Evolutionary conservation across 2,113 vertebrate species (phyloP), one percentile per base, ranked within the genome.

Genomic region (Grammomys surdaster): DNA sequence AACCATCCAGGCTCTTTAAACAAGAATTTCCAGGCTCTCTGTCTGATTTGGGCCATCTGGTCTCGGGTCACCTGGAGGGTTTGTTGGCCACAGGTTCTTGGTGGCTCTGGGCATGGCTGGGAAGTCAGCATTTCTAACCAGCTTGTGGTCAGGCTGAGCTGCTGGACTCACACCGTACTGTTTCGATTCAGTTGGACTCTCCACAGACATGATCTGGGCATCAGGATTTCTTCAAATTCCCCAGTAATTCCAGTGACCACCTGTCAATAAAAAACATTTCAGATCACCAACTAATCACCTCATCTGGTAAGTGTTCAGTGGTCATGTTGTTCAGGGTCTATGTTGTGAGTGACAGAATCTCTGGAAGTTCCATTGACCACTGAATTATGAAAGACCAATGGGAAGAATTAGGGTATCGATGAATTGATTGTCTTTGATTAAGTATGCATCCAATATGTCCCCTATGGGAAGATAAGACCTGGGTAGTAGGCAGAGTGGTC

Each of bases 341-440:
- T 19, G 22, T 54, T 72, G 31, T 48, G 40, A 11, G 56, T 43
- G 60, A 63, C 82, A 43, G 90, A 40, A n/a, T 14, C 58, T 54
- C 31, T 26, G 40, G 4, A 86, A 58, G 19, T 54, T 46, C 60
- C 12, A 13, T 60, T n/a, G 69, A 36, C 14, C 63, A n/a, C 51
- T 46, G n/a, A 33, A n/a, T 31, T 10, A 2, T 56, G 63, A 31
- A 20, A 88, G 88, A 54, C 58, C 33, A 2, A 10, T 3, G 87
- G 70, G 86, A 97, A 96, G 73, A 58, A 96, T 85, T 69, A 43
- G 0, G 19, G 5, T 65, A 87, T 96, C 93, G 7, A 3, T 95
- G 93, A 93, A 94, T 90, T 31, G 0, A 22, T 20, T 51, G 60
- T 58, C 86, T 97, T 95, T 93, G 80, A 96, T 78, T 97, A 91